Percentiles rank a stretch among this genome's conserved stretches.
Conservation (phyloP, 1,140 invertebrate genomes). For the Adelges cooleyi region DNA sequence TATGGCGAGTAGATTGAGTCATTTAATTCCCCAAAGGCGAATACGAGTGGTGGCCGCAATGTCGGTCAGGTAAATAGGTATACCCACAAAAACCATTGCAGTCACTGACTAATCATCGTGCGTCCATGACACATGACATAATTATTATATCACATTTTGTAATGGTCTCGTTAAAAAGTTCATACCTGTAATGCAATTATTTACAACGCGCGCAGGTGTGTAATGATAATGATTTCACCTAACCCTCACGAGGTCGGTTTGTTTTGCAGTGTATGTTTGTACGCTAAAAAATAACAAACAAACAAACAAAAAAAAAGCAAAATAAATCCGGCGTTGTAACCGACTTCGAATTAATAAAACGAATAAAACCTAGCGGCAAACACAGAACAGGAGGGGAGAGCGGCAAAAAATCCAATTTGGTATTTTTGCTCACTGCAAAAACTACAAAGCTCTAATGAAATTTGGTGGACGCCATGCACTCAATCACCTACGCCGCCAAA, state of each 20-base stretch:
- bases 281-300: background rate
- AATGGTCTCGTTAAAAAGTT: too few species aligned
- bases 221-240: slow-evolving; percentile 17
- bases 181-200: too few species aligned
- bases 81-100: too few species aligned
- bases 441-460: slow-evolving; percentile 14
- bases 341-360: slow-evolving; percentile 24
- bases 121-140: too few species aligned
- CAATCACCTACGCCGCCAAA: slow-evolving; percentile 24
- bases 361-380: slow-evolving; percentile 19
- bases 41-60: too few species aligned
- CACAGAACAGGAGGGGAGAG: background rate
- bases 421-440: slow-evolving; percentile 23
- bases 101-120: too few species aligned
- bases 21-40: too few species aligned
- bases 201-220: too few species aligned
- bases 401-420: slow-evolving; percentile 25
- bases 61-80: too few species aligned
- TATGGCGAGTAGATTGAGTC: too few species aligned
- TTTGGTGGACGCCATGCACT: slow-evolving; percentile 22
- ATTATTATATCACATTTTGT: too few species aligned
- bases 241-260: background rate
- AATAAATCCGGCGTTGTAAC: slow-evolving; percentile 11
- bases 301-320: background rate
- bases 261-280: slow-evolving; percentile 9